Base-by-base conservation (phyloP, 2,888 invertebrate genomes). In the Amorpha juglandis region DNA sequence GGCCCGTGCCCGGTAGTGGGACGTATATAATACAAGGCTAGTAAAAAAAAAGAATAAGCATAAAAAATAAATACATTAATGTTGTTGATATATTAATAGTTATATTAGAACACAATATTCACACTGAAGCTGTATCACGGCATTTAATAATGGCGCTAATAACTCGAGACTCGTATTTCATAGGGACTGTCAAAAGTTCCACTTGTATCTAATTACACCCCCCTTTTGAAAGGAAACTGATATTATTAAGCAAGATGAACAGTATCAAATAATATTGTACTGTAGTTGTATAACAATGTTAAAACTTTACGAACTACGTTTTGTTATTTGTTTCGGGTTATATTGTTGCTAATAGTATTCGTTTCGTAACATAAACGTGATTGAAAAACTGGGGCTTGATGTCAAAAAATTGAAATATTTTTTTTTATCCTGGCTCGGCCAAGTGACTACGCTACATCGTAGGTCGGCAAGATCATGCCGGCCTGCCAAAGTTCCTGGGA, bases 201-300 rank as follows among this genome's bases (percentile, higher is more conserved):
- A 50, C 51, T 51, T 51, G 51, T 63, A 38, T 63, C 51, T 63
- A 63, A 63, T 63, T 63, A 63, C 63, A 38, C n/a, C 14, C 21
- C 38, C 51, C 58, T 38, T 51, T 35, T 63, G 50, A 63, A 63
- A 63, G 51, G 16, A 63, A 63, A 51, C 51, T 38, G 63, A 63
- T 63, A 63, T 42, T 35, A 53, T 63, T 63, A 50, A 50, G 38
- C 19, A 51, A 63, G 38, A 48, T 63, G 63, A 63, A 63, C 19
- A 38, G 51, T 63, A 63, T 63, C 63, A 50, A 63, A 63, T 50
- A 63, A 45, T 58, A 16, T 55, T 55, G 38, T 55, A 16, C 16
- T 55, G 55, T 55, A n/a, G n/a, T n/a, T n/a, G 55, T 35, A 16
- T 38, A 38, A 55, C 38, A 9, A 38, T 55, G 38, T 55, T 38